Percentiles rank a stretch among this genome's conserved stretches.
phyloP scores from a whole-genome alignment of 2,797 vertebrate species.

The Taenioides sp. region DNA sequence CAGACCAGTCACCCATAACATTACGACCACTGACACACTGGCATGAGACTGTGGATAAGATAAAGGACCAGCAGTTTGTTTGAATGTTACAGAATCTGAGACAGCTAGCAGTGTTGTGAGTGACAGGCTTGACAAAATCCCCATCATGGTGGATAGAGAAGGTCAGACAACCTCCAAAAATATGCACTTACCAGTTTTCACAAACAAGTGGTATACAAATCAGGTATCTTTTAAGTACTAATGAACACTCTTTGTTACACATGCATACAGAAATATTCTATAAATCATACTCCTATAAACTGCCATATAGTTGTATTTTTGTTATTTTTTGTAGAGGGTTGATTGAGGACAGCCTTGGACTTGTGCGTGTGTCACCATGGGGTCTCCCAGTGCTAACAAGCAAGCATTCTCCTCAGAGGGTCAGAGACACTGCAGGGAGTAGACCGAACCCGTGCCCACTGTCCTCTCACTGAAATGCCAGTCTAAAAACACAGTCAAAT shows the following conservation, averaged over 20 bases:
- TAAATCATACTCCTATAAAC: background rate
- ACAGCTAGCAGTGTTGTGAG: too few relatives aligned
- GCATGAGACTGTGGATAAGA: too few relatives aligned
- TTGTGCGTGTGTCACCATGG: constrained; percentile 12
- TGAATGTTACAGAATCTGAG: too few relatives aligned
- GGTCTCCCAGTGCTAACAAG: background rate
- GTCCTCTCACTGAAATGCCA: constrained; percentile 52
- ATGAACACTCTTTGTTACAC: too few relatives aligned
- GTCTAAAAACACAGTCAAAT: constrained; percentile 53
- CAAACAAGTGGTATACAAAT: background rate
- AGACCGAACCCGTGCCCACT: constrained; percentile 4
- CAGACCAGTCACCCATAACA: background rate
- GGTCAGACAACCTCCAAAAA: too few relatives aligned
- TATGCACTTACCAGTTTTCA: too few relatives aligned
- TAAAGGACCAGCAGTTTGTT: too few relatives aligned
- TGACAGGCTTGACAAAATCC: too few relatives aligned
- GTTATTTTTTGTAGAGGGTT: background rate
- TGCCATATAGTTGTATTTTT: background rate
- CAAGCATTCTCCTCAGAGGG: constrained; percentile 34
- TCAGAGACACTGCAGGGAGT: constrained; percentile 33
- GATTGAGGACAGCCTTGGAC: background rate
- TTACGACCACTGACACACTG: background rate
- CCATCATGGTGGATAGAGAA: too few relatives aligned
- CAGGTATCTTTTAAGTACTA: too few relatives aligned
- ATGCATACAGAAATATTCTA: background rate